A percentile compares a stretch with the other conserved stretches of the same genome.
Evolutionary conservation across 1,140 invertebrate genomes (phyloP).

Genomic region (Lysiphlebus fabarum): DNA sequence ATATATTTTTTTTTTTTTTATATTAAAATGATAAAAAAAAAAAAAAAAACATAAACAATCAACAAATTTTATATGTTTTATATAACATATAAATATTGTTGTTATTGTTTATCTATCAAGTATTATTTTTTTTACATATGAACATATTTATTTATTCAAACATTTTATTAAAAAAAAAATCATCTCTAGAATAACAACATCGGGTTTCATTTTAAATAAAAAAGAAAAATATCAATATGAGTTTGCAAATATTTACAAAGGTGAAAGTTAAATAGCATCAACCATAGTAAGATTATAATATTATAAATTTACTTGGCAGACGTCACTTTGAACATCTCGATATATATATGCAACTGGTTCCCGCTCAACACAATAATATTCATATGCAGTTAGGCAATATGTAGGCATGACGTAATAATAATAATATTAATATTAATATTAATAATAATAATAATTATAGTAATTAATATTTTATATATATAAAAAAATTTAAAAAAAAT

Average conservation of each 20-base stretch:
- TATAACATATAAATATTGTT: too few relatives aligned
- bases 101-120: neutral
- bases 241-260: neutral
- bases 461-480: constrained; percentile 31
- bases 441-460: constrained; percentile 30
- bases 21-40: constrained; percentile 6
- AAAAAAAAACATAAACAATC: neutral
- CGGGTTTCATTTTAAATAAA: constrained; percentile 1
- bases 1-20: constrained; percentile 5
- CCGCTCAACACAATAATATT: constrained; percentile 16
- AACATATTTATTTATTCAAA: constrained; percentile 13
- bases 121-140: constrained; percentile 6
- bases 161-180: neutral
- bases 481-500: constrained; percentile 6
- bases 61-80: too few relatives aligned
- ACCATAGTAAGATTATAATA: constrained; percentile 11
- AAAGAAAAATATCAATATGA: constrained; percentile 11
- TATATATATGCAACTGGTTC: constrained; percentile 23
- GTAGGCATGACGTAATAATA: constrained; percentile 35
- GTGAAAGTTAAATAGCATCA: constrained; percentile 6
- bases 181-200: neutral
- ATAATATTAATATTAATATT: constrained; percentile 29
- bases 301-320: constrained; percentile 17
- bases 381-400: constrained; percentile 34
- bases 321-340: constrained; percentile 20